These are phyloP conservation scores for Cebidichthys violaceus DNA, from an alignment of 2,113 vertebrate genomes.

Conservation along the genomic window DNA sequence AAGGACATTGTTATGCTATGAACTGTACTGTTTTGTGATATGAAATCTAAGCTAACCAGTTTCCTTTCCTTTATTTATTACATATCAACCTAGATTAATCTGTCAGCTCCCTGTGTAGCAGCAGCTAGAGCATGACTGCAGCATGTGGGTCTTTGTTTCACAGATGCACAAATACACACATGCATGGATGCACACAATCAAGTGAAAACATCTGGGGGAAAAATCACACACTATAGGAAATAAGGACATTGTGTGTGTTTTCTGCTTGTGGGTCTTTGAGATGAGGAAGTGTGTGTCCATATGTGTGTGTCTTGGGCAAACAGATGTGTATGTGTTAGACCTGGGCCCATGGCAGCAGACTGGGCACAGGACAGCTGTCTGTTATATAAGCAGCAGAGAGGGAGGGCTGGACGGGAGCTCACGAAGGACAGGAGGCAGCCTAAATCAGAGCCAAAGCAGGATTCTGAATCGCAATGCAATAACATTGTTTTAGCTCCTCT, in stretches of 20 bases:
- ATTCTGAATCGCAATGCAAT: not conserved
- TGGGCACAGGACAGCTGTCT: constrained; percentile 64
- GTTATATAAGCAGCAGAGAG: constrained; percentile 56
- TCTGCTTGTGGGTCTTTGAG: not conserved
- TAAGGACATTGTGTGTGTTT: not conserved
- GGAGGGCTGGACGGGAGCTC: not conserved
- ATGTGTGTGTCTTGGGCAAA: constrained; percentile 38
- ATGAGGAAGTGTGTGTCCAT: not conserved
- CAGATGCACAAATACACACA: not conserved
- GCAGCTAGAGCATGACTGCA: not conserved
- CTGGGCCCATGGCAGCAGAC: constrained; percentile 18
- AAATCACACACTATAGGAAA: not conserved
- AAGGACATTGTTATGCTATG: not conserved
- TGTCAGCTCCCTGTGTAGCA: not conserved
- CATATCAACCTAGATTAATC: not conserved
- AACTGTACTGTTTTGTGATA: not conserved
- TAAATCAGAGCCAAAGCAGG: not conserved
- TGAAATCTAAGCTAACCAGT: not conserved
- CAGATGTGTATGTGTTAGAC: constrained; percentile 58
- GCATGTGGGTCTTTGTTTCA: constrained; percentile 2
- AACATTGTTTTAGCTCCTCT: not conserved
- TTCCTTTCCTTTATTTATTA: not conserved
- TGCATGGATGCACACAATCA: not conserved
- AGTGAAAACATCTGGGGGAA: not conserved
- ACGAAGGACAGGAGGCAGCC: not conserved